These are phyloP conservation scores for Camelus dromedarius DNA, from an alignment of 2,113 vertebrate species.

Conservation along the genomic window DNA sequence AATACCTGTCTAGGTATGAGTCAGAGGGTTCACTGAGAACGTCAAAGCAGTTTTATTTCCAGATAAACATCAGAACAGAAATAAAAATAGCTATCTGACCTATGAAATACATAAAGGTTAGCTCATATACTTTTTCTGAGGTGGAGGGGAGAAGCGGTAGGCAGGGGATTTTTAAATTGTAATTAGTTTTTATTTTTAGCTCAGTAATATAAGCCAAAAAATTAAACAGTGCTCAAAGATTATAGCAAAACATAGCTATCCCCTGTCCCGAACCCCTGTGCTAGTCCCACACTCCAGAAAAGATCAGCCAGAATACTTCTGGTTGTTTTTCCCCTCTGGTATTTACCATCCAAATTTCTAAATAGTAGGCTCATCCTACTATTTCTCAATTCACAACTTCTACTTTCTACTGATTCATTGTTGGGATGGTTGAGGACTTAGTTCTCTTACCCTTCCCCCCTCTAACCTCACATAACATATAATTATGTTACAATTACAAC, in stretches of 20 bases:
- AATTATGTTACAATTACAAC: neutral
- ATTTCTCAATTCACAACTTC: neutral
- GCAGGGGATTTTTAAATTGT: neutral
- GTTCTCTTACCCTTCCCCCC: neutral
- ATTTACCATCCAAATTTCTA: neutral
- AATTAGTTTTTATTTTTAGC: conserved; percentile 9
- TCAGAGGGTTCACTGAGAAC: conserved; percentile 22
- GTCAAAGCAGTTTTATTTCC: neutral
- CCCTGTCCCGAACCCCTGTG: neutral
- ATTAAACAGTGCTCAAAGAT: neutral
- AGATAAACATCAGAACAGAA: conserved; percentile 46
- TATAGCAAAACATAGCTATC: neutral
- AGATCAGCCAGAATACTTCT: neutral
- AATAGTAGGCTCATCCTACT: neutral
- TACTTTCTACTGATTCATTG: neutral
- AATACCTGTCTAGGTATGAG: neutral
- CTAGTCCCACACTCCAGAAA: neutral
- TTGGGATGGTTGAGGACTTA: neutral
- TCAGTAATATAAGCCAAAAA: neutral
- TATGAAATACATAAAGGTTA: conserved; percentile 19
- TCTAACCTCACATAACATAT: neutral
- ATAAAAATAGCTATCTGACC: conserved; percentile 41
- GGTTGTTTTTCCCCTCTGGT: neutral
- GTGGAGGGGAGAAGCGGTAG: neutral
- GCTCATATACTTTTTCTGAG: neutral